Evolutionary conservation across 2,888 invertebrate genomes (phyloP).

Genomic region (Rotaria socialis): DNA sequence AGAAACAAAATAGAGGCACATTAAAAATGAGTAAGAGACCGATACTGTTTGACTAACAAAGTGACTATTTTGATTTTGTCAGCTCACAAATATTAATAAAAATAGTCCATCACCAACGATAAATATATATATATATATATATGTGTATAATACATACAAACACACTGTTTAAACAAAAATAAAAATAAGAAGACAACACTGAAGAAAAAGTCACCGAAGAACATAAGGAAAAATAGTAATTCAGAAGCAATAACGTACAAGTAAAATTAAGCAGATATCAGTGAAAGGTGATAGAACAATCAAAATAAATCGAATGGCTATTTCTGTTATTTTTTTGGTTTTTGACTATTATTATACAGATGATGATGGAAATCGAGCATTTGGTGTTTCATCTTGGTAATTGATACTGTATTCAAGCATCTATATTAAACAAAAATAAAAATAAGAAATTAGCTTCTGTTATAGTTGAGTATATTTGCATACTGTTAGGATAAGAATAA

Average conservation of each 20-base stretch:
- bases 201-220: constrained; percentile 18
- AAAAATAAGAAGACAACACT: neutral
- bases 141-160: neutral
- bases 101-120: neutral
- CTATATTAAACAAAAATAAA: neutral
- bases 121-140: neutral
- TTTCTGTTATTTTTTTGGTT: neutral
- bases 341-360: neutral
- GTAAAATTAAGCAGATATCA: neutral
- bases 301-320: neutral
- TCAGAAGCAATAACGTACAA: neutral
- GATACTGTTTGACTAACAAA: neutral
- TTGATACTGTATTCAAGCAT: constrained; percentile 24
- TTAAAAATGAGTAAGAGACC: neutral
- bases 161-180: neutral
- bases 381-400: constrained; percentile 36
- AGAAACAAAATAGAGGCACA: neutral
- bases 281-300: neutral
- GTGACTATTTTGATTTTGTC: constrained; percentile 16
- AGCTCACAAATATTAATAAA: neutral
- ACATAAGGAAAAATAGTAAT: neutral
- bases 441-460: neutral
- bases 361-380: constrained; percentile 34
- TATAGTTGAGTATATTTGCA: too few relatives aligned
- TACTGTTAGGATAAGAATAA: neutral